Conservation (phyloP, 2,888 invertebrate species). For the Epirrhoe tristata region DNA sequence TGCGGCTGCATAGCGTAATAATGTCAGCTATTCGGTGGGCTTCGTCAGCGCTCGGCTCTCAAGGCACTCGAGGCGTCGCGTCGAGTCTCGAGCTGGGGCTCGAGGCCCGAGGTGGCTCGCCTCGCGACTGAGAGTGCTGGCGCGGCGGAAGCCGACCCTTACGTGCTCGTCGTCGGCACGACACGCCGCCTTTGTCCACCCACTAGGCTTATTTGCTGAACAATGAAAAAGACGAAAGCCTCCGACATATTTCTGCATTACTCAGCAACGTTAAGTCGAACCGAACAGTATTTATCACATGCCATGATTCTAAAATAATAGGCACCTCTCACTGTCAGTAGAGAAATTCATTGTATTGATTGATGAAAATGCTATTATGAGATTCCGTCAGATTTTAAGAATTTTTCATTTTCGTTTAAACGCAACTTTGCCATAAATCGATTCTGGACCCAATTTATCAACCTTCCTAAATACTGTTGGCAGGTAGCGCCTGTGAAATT, state of each 20-base stretch:
- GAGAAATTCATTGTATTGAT: constrained; percentile 75
- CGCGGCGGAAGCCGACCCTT: constrained; percentile 82
- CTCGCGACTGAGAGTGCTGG: constrained; percentile 74
- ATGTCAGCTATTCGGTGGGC: constrained; percentile 75
- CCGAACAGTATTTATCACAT: constrained; percentile 65
- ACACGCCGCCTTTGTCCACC: constrained; percentile 83
- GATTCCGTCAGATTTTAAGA: constrained; percentile 71
- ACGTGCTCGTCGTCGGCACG: constrained; percentile 75
- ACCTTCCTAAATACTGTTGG: constrained; percentile 70
- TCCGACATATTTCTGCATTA: constrained; percentile 70
- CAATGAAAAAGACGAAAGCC: constrained; percentile 82
- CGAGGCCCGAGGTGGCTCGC: constrained; percentile 67
- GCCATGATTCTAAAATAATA: constrained; percentile 67
- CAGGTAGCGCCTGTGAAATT: constrained; percentile 66
- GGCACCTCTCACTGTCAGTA: constrained; percentile 61
- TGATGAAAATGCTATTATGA: constrained; percentile 78
- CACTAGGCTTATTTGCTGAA: constrained; percentile 85
- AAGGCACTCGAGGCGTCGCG: constrained; percentile 67
- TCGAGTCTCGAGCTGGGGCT: constrained; percentile 59
- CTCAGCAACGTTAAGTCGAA: constrained; percentile 53
- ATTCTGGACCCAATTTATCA: constrained; percentile 76
- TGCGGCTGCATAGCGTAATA: constrained; percentile 72
- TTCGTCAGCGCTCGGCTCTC: constrained; percentile 78
- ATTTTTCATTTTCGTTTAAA: constrained; percentile 77
- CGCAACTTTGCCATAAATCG: constrained; percentile 74